phyloP scores from a whole-genome alignment of 2,888 invertebrate genomes.

The Sympetrum striolatum region DNA sequence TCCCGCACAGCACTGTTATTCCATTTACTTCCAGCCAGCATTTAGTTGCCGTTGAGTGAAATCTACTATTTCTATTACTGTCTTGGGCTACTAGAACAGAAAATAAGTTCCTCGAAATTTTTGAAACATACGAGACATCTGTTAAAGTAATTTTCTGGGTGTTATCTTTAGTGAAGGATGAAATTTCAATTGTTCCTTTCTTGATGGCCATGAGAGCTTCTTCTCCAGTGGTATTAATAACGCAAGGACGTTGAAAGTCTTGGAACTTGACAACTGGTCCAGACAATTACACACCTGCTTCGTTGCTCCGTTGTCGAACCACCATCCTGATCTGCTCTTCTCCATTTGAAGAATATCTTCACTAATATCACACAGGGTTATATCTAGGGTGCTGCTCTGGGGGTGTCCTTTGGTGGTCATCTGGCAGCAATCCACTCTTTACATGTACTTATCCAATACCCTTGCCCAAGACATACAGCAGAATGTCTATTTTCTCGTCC shows the following conservation, averaged over 20 bases:
- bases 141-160: conserved; percentile 48
- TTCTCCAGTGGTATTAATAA: too few species aligned
- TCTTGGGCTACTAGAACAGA: conserved; percentile 53
- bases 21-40: conserved; percentile 51
- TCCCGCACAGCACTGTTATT: too few species aligned
- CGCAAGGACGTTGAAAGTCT: too few species aligned
- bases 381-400: conserved; percentile 44
- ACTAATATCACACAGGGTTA: conserved; percentile 46
- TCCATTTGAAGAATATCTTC: conserved; percentile 47
- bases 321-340: conserved; percentile 50
- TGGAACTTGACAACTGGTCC: conserved; percentile 40
- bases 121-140: conserved; percentile 52
- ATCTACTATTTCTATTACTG: conserved; percentile 48
- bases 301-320: conserved; percentile 55
- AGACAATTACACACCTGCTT: conserved; percentile 52
- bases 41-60: conserved; percentile 49
- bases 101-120: conserved; percentile 53
- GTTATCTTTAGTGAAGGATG: conserved; percentile 47
- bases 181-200: conserved; percentile 48
- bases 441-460: conserved; percentile 49
- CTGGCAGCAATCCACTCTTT: conserved; percentile 52
- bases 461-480: too few species aligned
- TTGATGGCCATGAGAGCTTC: conserved; percentile 20
- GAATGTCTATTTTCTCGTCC: too few species aligned
- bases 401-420: conserved; percentile 21